Base-by-base conservation (phyloP, 2,888 invertebrate species). In the Drosophila percnosoma region DNA sequence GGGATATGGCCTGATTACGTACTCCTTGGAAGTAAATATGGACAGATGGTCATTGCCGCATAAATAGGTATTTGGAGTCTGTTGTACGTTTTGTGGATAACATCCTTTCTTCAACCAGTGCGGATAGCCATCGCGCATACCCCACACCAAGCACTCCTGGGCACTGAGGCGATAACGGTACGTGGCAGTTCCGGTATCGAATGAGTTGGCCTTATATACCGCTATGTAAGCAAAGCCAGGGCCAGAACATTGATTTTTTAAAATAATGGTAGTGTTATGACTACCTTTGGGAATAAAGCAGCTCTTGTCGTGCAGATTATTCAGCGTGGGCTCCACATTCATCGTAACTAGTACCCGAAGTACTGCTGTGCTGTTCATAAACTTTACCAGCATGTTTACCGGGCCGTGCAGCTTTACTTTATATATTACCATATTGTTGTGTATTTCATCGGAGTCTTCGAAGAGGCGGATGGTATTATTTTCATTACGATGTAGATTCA, bases 111-210 rank as follows among this genome's bases (percentile, higher is more conserved):
- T 61, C 7, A 29, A 15, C 76, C 75, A 73, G 2, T 34, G 21
- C 1, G 62, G 60, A 38, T 29, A 3, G 1, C 21, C 18, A 3
- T 15, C 8, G 1, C 1, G 11, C 0, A 0, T 5, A 40, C 51
- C 48, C 69, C 69, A 76, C 1, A 51, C 21, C n/a, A 24, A 27
- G 48, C 67, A 73, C 31, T 70, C 57, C 18, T 76, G 65, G 11
- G 58, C 63, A 15, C 31, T 54, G 1, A 73, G 11, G 4, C 54
- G 64, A 62, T 24, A 76, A 58, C 5, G 63, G 36, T 27, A 78
- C 0, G n/a, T 10, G 3, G 42, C 62, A 4, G 24, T 31, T n/a
- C 13, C n/a, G 13, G 33, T n/a, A 10, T 63, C 45, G 0, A 34
- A 31, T 0, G 15, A 18, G 15, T 63, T 38, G 0, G 36, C 48